Conservation (phyloP, 2,797 vertebrate genomes). For the Alauda arvensis region DNA sequence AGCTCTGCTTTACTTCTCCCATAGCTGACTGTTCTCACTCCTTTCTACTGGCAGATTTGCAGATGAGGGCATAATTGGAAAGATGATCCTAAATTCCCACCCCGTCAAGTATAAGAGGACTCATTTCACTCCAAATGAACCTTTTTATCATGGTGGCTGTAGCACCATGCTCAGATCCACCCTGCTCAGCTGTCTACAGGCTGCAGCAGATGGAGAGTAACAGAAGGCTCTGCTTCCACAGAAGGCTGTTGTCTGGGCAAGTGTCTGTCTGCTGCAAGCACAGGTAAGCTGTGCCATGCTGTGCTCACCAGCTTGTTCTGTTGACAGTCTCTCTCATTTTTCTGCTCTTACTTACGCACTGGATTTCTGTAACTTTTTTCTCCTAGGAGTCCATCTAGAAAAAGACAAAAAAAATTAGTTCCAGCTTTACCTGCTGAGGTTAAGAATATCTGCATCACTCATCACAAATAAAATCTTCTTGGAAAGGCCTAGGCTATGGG, state of each 20-base stretch:
- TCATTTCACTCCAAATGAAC: constrained; percentile 27
- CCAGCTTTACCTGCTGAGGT: background rate
- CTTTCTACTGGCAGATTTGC: constrained; percentile 18
- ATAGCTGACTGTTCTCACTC: background rate
- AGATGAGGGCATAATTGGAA: constrained; percentile 30
- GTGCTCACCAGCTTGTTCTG: background rate
- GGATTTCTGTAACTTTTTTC: constrained; percentile 77
- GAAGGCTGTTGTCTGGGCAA: constrained; percentile 42
- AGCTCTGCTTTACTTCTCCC: background rate
- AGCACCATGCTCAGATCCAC: constrained; percentile 17
- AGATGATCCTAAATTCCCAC: constrained; percentile 36
- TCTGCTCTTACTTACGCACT: constrained; percentile 72
- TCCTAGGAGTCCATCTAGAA: constrained; percentile 69
- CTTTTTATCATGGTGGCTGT: constrained; percentile 16
- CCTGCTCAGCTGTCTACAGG: constrained; percentile 38
- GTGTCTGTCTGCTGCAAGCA: constrained; percentile 29
- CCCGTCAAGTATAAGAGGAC: constrained; percentile 24
- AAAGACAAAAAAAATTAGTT: constrained; percentile 27
- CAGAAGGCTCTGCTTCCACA: constrained; percentile 50
- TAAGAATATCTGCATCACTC: background rate
- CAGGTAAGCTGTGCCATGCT: constrained; percentile 40
- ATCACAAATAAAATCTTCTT: background rate
- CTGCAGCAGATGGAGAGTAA: constrained; percentile 51
- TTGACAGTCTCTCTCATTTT: background rate
- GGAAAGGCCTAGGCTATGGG: background rate